Percentiles rank a stretch among this genome's conserved stretches.
These are phyloP conservation scores for Rhadinocentrus ornatus DNA, from an alignment of 2,797 vertebrate genomes.

Conservation along the genomic window DNA sequence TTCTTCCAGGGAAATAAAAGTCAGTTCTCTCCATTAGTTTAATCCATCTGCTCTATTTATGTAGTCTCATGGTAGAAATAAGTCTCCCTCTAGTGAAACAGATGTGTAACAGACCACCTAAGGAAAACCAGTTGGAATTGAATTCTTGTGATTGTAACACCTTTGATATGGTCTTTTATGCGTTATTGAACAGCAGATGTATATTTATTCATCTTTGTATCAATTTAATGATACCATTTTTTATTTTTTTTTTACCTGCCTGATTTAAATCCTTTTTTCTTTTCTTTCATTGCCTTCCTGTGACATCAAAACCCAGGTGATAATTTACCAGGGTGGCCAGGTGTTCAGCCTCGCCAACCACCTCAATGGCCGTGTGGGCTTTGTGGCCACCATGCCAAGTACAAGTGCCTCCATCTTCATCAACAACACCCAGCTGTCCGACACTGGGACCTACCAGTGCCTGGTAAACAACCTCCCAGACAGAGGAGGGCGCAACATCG, in stretches of 20 bases:
- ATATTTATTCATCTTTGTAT: neutral
- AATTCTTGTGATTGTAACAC: neutral
- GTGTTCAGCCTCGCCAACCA: constrained; percentile 93
- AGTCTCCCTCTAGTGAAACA: constrained; percentile 70
- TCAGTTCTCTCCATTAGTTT: constrained; percentile 11
- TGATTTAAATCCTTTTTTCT: neutral
- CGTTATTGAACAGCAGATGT: neutral
- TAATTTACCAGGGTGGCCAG: constrained; percentile 97
- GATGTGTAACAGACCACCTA: constrained; percentile 13
- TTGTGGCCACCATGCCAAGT: constrained; percentile 95
- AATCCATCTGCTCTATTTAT: constrained; percentile 12
- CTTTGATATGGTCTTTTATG: neutral
- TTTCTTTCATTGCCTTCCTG: neutral
- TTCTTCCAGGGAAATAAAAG: constrained; percentile 28
- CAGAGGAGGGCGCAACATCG: constrained; percentile 93
- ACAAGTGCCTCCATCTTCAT: constrained; percentile 99
- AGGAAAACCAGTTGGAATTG: neutral
- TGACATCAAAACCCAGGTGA: constrained; percentile 84
- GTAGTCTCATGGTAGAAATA: constrained; percentile 28
- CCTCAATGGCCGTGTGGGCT: constrained; percentile 94
- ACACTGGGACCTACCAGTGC: constrained; percentile 99
- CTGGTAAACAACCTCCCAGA: constrained; percentile 99
- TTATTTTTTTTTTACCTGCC: neutral
- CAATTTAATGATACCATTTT: neutral
- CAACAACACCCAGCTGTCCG: constrained; percentile 97